Conservation (phyloP, 2,888 invertebrate genomes). For the Kuschelorhynchus macadamiae region DNA sequence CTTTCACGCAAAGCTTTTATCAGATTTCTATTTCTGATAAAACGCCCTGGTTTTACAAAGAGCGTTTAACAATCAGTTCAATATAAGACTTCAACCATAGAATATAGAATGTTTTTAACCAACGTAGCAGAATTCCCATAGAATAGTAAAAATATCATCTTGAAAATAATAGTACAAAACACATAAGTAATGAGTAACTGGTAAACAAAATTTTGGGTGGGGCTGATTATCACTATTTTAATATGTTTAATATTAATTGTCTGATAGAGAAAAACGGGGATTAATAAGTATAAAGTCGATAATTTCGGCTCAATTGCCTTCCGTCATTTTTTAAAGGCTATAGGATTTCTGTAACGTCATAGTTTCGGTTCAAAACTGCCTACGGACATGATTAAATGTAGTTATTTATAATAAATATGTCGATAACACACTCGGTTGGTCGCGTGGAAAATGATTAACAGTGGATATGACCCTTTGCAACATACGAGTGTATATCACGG, state of each 20-base stretch:
- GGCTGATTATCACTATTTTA: too few relatives aligned
- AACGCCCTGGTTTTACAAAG: slow-evolving; percentile 53
- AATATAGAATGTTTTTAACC: not conserved
- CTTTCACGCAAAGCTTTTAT: slow-evolving; percentile 51
- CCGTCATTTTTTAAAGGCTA: too few relatives aligned
- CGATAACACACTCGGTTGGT: not conserved
- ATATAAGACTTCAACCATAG: not conserved
- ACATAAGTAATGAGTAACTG: too few relatives aligned
- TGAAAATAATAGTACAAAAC: too few relatives aligned
- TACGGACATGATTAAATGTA: not conserved
- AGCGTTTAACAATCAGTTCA: slow-evolving; percentile 54
- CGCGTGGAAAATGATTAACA: slow-evolving; percentile 37
- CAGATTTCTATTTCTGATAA: slow-evolving; percentile 63
- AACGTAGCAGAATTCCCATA: not conserved
- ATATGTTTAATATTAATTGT: too few relatives aligned
- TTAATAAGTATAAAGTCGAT: too few relatives aligned
- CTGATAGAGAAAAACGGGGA: too few relatives aligned
- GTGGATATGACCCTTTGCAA: slow-evolving; percentile 62
- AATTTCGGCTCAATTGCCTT: too few relatives aligned
- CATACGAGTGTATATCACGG: slow-evolving; percentile 78
- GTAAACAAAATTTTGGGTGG: too few relatives aligned
- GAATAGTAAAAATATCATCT: too few relatives aligned
- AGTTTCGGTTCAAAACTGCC: too few relatives aligned
- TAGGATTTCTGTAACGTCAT: too few relatives aligned
- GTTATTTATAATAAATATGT: not conserved